Evolutionary conservation across 2,113 vertebrate genomes (phyloP).

Genomic region (Nothoprocta perdicaria): DNA sequence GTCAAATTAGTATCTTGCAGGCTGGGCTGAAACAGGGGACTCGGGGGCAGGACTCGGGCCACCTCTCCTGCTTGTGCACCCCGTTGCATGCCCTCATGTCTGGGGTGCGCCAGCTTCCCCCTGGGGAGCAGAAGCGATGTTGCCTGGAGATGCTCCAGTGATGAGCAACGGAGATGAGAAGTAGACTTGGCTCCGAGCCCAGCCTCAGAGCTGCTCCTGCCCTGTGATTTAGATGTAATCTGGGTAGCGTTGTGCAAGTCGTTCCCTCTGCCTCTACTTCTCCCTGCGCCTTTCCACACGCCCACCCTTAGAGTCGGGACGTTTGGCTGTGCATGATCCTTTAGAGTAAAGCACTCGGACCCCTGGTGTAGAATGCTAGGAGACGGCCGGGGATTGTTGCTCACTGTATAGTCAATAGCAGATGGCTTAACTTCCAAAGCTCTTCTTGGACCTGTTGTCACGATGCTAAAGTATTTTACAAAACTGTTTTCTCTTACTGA

Average conservation of each 20-base stretch:
- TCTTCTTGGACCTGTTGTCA: not conserved
- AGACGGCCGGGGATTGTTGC: not conserved
- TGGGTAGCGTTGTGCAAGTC: not conserved
- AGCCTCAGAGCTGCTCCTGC: not conserved
- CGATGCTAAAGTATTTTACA: not conserved
- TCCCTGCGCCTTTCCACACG: not conserved
- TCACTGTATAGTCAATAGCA: not conserved
- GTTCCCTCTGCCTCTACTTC: not conserved
- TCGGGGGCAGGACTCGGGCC: not conserved
- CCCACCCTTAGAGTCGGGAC: not conserved
- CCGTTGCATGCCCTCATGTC: not conserved
- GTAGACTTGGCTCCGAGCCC: not conserved
- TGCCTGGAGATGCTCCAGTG: not conserved
- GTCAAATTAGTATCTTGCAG: not conserved
- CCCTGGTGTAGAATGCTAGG: not conserved
- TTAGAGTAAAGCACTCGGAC: not conserved
- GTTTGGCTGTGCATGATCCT: not conserved
- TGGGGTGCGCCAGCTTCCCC: not conserved
- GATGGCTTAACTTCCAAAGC: not conserved
- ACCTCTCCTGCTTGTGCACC: fast-evolving
- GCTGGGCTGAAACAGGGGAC: not conserved
- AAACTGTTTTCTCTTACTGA: not conserved
- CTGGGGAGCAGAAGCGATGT: not conserved
- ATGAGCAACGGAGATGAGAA: not conserved
- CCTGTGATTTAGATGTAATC: slow-evolving; percentile 24